Base-by-base conservation (phyloP, 2,797 vertebrate genomes). In the Alectoris magna region DNA sequence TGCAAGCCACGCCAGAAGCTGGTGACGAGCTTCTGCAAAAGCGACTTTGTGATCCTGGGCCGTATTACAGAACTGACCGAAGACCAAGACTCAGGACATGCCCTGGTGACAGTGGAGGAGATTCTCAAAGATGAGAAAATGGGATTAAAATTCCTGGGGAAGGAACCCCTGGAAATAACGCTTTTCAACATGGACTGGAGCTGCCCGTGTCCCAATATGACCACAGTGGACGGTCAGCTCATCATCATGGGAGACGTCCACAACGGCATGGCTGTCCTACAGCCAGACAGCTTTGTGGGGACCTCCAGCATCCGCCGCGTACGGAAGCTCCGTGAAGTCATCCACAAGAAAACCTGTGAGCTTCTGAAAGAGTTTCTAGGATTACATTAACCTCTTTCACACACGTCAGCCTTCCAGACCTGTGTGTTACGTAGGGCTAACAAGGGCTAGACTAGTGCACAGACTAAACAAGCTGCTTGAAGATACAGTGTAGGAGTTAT, bases 41-140 rank as follows among this genome's bases (percentile, higher is more conserved):
- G 99, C 0, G 99, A 99, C 97, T 99, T 99, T 3, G 99, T 99
- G 49, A 98, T 99, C 91, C 91, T 99, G 83, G 99, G 99, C 51
- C 98, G 96, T 2, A 98, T 99, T 96, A 98, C 98, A 0, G 99
- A 99, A 93, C 96, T 99, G 67, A 98, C 98, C 0, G 98, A 99
- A 96, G 99, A 99, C 88, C 98, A 98, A 39, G 98, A 99, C 90
- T 98, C 98, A 0, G 99, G 99, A 23, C 99, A 98, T 0, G 99
- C 99, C 26, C 98, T 99, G 13, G 98, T 99, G 91, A 98, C 96
- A 0, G 98, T 99, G 93, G 99, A 99, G 15, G 99, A 99, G 97
- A 99, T 99, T 72, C 97, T 99, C 21, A 99, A 99, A 91, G 99
- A 99, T 3, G 99, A 99, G 90, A 99, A 99, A 97, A 99, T 99